These are phyloP conservation scores for Sigmodon hispidus DNA, from an alignment of 2,113 vertebrate species.

Conservation along the genomic window DNA sequence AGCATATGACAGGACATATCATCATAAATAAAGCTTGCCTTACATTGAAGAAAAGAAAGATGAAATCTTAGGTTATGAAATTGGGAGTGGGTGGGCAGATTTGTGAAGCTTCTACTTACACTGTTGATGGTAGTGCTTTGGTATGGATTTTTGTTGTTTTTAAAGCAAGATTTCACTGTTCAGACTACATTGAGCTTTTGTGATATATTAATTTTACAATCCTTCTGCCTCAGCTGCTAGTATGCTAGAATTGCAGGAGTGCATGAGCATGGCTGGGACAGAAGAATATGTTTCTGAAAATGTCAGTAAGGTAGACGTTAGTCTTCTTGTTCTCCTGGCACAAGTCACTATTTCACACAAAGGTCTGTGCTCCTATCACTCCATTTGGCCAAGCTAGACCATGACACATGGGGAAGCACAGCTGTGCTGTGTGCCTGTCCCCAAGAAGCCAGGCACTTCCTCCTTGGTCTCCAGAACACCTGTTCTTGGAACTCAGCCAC, in stretches of 20 bases:
- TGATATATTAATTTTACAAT: not conserved
- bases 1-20: not conserved
- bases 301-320: not conserved
- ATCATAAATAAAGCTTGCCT: constrained; percentile 3
- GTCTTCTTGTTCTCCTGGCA: not conserved
- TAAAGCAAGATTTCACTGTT: not conserved
- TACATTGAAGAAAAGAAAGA: not conserved
- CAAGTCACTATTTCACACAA: not conserved
- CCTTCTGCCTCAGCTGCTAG: not conserved
- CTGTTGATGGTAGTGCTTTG: not conserved
- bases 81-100: not conserved
- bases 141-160: not conserved
- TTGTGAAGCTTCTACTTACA: not conserved
- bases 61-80: not conserved
- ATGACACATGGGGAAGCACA: not conserved
- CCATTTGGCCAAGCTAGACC: not conserved
- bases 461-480: constrained; percentile 4
- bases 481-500: constrained; percentile 2
- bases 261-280: not conserved
- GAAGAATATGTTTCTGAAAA: not conserved
- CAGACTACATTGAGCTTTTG: not conserved
- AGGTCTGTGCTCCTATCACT: not conserved
- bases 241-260: not conserved
- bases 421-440: not conserved
- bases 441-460: not conserved